phyloP scores from a whole-genome alignment of 2,113 vertebrate genomes.

The Thryonomys swinderianus region DNA sequence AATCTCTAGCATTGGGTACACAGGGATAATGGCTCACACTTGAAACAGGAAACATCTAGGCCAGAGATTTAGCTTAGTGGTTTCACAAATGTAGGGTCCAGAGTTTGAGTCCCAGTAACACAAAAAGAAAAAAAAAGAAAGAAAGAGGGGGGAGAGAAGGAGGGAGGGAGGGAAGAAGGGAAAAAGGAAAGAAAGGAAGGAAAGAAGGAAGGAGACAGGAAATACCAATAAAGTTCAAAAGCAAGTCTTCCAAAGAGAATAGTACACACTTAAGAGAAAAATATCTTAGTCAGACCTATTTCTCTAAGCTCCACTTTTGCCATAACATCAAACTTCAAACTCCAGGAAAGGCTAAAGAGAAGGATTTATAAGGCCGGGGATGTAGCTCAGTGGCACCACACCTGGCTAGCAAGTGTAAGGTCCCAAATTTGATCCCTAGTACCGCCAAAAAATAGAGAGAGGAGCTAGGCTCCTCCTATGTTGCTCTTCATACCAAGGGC shows the following conservation, averaged over 20 bases:
- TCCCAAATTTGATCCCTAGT: too few species aligned
- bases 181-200: too few species aligned
- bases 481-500: neutral
- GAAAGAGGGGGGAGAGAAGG: too few species aligned
- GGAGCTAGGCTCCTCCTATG: neutral
- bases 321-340: neutral
- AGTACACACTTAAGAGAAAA: neutral
- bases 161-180: neutral
- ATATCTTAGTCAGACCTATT: neutral
- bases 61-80: too few species aligned
- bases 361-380: neutral
- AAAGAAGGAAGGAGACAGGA: neutral
- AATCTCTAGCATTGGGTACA: neutral
- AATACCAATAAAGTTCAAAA: constrained; percentile 4
- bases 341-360: neutral
- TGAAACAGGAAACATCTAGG: neutral
- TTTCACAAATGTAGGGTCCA: too few species aligned
- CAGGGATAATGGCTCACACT: neutral
- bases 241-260: constrained; percentile 13
- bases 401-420: too few species aligned
- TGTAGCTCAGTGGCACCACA: too few species aligned
- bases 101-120: too few species aligned
- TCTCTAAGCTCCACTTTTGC: neutral
- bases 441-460: too few species aligned
- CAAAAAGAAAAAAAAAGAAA: too few species aligned